Evolutionary conservation across 1,140 invertebrate genomes (phyloP), one percentile per base, ranked within the genome.

Genomic region (Lepidostoma basale): DNA sequence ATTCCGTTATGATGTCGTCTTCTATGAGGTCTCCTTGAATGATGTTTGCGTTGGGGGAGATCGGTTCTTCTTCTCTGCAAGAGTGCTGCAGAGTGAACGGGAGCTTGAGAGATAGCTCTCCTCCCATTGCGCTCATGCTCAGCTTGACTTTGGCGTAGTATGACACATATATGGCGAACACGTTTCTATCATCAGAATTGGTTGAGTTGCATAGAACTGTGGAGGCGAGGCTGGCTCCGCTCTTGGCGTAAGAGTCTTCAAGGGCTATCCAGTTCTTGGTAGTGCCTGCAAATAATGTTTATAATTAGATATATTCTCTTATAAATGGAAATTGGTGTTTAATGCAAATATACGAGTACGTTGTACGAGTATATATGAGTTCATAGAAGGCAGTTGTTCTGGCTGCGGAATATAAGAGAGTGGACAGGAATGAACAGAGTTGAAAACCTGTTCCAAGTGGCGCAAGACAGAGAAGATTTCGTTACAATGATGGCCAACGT

Each of bases 91-190:
- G 78, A 0, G 87, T 88, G 76, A 95, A 95, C 0, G 92, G 92
- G 23, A 95, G 76, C 77, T 94, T 94, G 0, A 93, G 79, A 1
- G 89, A 89, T 9, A 95, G 78, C 52, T 91, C 89, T 0, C 91
- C 90, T 0, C 91, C 91, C 85, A 94, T 92, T 2, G 89, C 85
- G 39, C 90, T 91, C 1, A 92, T 83, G 3, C 90, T 79, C 0
- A 93, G 79, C 80, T 93, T 93, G 0, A 94, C 90, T 86, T 95
- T 94, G 0, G 94, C 92, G 73, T 95, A 95, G 76, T 95, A 95
- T 0, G 91, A 92, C 3, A 95, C 92, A 76, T 94, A 94, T 69
- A 95, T 95, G 52, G 92, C 92, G 75, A 94, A 95, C 1, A 94
- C 90, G 75, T 94, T 94, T 56, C 92, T 84, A 59, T 92, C 90